Conservation (phyloP, 2,113 vertebrate species). For the Cardinalis cardinalis region DNA sequence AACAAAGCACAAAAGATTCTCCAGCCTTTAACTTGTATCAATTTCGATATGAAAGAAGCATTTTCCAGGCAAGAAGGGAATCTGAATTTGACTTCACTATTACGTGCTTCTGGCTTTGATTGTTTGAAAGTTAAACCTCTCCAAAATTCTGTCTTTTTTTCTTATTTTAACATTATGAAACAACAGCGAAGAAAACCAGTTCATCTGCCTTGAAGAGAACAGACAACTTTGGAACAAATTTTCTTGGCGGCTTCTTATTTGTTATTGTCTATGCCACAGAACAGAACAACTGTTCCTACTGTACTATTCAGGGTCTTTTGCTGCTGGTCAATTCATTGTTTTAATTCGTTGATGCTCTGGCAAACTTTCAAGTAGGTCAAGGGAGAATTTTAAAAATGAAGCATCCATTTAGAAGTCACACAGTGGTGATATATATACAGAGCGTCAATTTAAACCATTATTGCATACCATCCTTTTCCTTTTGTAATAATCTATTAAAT, state of each 20-base stretch:
- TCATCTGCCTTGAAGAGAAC: not conserved
- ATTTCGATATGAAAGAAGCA: conserved; percentile 37
- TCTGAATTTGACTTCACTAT: conserved; percentile 36
- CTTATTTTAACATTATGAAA: not conserved
- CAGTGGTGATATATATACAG: conserved; percentile 57
- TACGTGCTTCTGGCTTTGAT: not conserved
- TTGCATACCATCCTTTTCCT: conserved; percentile 68
- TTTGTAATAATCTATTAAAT: conserved; percentile 82
- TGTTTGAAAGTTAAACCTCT: not conserved
- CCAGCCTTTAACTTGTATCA: conserved; percentile 29
- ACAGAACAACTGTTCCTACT: not conserved
- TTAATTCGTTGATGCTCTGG: conserved; percentile 46
- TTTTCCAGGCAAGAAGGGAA: conserved; percentile 36
- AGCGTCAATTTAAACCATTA: conserved; percentile 75
- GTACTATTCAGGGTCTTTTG: not conserved
- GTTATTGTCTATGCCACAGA: not conserved
- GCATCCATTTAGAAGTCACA: conserved; percentile 68
- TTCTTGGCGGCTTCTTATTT: not conserved
- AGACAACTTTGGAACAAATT: not conserved
- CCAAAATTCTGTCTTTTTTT: not conserved
- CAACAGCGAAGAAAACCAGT: not conserved
- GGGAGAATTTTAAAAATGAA: conserved; percentile 63
- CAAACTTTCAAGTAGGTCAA: conserved; percentile 55
- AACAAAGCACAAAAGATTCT: conserved; percentile 56
- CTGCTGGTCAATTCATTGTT: conserved; percentile 50